These are phyloP conservation scores for Pseudococcus jackbeardsleyi DNA, from an alignment of 2,888 invertebrate genomes.

Conservation along the genomic window DNA sequence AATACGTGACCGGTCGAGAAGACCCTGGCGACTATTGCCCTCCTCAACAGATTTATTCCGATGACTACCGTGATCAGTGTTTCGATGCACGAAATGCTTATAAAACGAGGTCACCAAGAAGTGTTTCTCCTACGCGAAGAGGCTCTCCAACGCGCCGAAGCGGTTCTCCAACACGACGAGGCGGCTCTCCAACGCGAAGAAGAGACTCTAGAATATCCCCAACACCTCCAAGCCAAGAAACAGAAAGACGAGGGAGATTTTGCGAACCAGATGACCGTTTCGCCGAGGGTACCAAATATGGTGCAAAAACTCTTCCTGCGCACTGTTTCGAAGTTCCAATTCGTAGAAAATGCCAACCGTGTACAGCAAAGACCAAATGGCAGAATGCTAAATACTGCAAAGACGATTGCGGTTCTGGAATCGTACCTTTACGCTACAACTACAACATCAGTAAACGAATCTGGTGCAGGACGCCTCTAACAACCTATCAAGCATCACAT, in stretches of 20 bases:
- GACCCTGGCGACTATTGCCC: not conserved
- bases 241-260: too few species aligned
- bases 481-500: slow-evolving; percentile 56
- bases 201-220: not conserved
- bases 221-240: not conserved
- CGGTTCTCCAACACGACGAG: too few species aligned
- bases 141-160: not conserved
- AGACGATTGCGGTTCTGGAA: slow-evolving; percentile 54
- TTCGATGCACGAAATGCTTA: not conserved
- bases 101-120: not conserved
- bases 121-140: not conserved
- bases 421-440: slow-evolving; percentile 2
- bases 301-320: not conserved
- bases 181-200: not conserved
- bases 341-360: not conserved
- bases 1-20: slow-evolving; percentile 25
- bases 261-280: not conserved
- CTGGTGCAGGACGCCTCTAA: slow-evolving; percentile 45
- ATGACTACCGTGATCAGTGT: not conserved
- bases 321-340: slow-evolving; percentile 22
- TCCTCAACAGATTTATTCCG: not conserved
- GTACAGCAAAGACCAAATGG: slow-evolving; percentile 26
- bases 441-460: not conserved
- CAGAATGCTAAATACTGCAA: slow-evolving; percentile 36
- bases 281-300: not conserved